These are phyloP conservation scores for Altica lythri DNA, from an alignment of 2,888 invertebrate genomes.

Conservation along the genomic window DNA sequence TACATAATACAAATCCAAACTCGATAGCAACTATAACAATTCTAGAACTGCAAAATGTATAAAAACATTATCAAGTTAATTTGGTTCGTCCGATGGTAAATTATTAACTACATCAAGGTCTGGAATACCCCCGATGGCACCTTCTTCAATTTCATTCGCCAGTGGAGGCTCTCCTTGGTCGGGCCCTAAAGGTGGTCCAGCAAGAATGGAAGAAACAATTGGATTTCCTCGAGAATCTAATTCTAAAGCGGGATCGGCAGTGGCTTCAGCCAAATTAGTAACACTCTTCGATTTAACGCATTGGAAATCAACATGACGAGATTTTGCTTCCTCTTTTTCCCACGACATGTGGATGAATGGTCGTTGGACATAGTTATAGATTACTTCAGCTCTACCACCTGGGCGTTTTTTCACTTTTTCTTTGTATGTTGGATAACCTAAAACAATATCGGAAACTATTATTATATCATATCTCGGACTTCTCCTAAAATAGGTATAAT, in stretches of 20 bases:
- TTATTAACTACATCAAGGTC: constrained; percentile 41
- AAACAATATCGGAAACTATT: too few relatives aligned
- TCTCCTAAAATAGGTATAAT: too few relatives aligned
- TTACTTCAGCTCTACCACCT: constrained; percentile 94
- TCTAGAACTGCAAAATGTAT: too few relatives aligned
- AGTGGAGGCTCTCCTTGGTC: constrained; percentile 40
- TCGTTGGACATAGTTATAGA: constrained; percentile 99
- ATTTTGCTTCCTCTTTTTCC: constrained; percentile 99
- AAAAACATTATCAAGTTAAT: too few relatives aligned
- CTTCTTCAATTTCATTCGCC: constrained; percentile 52
- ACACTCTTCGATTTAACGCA: constrained; percentile 98
- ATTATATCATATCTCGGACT: constrained; percentile 6
- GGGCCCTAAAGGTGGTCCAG: constrained; percentile 42
- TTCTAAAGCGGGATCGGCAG: constrained; percentile 83
- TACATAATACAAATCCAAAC: constrained; percentile 1
- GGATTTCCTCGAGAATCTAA: constrained; percentile 66
- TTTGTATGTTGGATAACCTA: constrained; percentile 96
- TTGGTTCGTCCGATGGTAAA: constrained; percentile 34
- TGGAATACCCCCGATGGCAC: constrained; percentile 50
- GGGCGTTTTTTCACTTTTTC: constrained; percentile 96
- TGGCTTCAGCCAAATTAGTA: constrained; percentile 93
- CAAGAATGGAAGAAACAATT: constrained; percentile 41
- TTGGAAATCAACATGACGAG: constrained; percentile 98
- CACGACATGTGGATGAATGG: constrained; percentile 99
- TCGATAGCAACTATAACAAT: constrained; percentile 10